Evolutionary conservation across 1,140 invertebrate species (phyloP), one percentile per base, ranked within the genome.

Genomic region (Hyles euphorbiae): DNA sequence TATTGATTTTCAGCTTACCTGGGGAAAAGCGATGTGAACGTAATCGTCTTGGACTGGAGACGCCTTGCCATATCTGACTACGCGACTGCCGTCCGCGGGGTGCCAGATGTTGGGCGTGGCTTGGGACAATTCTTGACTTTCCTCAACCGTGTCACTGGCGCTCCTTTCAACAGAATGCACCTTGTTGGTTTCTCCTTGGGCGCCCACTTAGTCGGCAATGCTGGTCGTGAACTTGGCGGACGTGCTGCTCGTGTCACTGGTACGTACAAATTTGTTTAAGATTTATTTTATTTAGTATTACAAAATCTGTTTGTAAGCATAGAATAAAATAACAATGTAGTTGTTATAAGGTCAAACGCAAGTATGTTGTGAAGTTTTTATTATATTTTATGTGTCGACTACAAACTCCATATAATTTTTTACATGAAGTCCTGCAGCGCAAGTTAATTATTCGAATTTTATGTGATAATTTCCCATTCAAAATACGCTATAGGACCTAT

Each of bases 181-280:
- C 69, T 98, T 46, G 95, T 98, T 67, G 97, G 97, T 0, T 97
- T 98, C 83, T 94, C 93, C 61, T 83, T 95, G 56, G 97, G 97
- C 0, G 96, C 96, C 2, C 97, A 98, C 75, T 93, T 97, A 0
- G 95, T 96, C 0, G 97, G 96, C 1, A 97, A 97, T 74, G 94
- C 95, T 48, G 83, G 85, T 3, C 70, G 76, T 22, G 63, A 72
- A 8, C 44, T 74, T 0, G 64, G 70, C 32, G 78, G 81, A 11
- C 63, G 56, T 52, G 68, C 74, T 6, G 78, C 72, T 11, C 68
- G 79, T 49, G 59, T 83, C 1, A 82, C 81, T 68, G 81, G 81
- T 83, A 59, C 5, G 12, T n/a, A 45, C 44, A 45, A 45, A 22
- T 22, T 22, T 22, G 22, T 22, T 22, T 22, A 22, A 22, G 22